A percentile compares a stretch with the other conserved stretches of the same genome.
Conservation (phyloP, 2,113 vertebrate genomes). For the Planiliza haematocheilus region DNA sequence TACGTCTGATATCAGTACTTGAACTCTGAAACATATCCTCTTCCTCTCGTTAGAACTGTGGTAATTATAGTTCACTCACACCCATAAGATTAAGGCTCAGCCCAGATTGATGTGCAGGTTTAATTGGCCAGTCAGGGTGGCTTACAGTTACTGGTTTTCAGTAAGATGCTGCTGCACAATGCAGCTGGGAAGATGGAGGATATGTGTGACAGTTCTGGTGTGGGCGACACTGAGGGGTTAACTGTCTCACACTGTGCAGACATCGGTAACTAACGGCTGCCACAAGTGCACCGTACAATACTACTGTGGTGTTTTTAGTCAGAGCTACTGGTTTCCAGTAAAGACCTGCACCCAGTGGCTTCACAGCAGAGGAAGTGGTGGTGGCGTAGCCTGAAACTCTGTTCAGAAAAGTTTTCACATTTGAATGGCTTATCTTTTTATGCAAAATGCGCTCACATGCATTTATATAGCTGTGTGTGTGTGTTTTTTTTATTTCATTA, state of each 20-base stretch:
- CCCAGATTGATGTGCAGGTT: background rate
- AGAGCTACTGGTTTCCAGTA: constrained; percentile 79
- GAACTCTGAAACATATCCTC: constrained; percentile 28
- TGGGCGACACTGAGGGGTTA: constrained; percentile 29
- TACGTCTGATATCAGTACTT: constrained; percentile 22
- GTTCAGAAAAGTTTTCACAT: constrained; percentile 49
- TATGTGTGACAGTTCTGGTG: constrained; percentile 30
- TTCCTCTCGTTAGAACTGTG: constrained; percentile 2
- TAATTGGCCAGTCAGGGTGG: background rate
- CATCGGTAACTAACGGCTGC: constrained; percentile 41
- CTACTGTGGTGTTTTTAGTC: constrained; percentile 73
- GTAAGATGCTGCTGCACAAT: constrained; percentile 29
- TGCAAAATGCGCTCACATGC: constrained; percentile 18
- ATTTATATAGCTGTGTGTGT: constrained; percentile 37
- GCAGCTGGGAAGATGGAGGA: constrained; percentile 33
- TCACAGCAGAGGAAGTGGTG: constrained; percentile 79
- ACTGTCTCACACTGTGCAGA: constrained; percentile 40
- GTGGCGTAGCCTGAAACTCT: constrained; percentile 67
- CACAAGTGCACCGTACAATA: constrained; percentile 24
- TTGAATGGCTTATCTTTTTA: constrained; percentile 46
- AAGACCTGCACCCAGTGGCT: constrained; percentile 68
- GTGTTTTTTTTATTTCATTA: constrained; percentile 15
- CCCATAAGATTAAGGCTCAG: too few relatives aligned
- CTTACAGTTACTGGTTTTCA: constrained; percentile 46
- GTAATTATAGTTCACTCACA: constrained; percentile 2